These are phyloP conservation scores for Augochlorella aurata DNA, from an alignment of 2,888 invertebrate genomes.

Conservation along the genomic window DNA sequence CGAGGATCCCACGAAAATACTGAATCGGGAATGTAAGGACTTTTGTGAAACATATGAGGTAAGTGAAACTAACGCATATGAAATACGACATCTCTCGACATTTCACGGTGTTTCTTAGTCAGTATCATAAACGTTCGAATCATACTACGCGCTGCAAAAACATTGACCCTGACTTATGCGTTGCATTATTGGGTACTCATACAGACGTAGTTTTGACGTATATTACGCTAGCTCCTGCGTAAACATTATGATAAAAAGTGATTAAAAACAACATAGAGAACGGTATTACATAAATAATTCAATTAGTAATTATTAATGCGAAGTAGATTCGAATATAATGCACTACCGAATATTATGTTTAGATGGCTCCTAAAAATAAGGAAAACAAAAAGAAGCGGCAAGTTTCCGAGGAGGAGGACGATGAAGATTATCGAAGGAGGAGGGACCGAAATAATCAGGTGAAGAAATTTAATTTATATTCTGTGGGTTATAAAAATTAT, in stretches of 20 bases:
- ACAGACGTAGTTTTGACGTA: slow-evolving; percentile 14
- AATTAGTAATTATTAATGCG: background rate
- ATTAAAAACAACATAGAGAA: slow-evolving; percentile 2
- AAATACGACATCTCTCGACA: slow-evolving; percentile 20
- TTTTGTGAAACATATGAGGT: slow-evolving; percentile 32
- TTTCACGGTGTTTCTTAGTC: slow-evolving; percentile 5
- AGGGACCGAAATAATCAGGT: slow-evolving; percentile 92
- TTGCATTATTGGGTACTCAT: slow-evolving; percentile 20
- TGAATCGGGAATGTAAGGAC: slow-evolving; percentile 16
- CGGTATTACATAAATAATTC: slow-evolving; percentile 7
- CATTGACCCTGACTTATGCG: slow-evolving; percentile 62
- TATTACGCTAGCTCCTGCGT: background rate
- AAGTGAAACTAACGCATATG: slow-evolving; percentile 36
- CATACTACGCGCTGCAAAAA: slow-evolving; percentile 59
- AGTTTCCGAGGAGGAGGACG: slow-evolving; percentile 85
- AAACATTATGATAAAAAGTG: slow-evolving; percentile 24
- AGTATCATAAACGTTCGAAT: slow-evolving; percentile 38
- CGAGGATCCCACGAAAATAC: slow-evolving; percentile 4
- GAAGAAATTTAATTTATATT: slow-evolving; percentile 40
- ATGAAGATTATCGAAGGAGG: slow-evolving; percentile 88
- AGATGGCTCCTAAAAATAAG: slow-evolving; percentile 80
- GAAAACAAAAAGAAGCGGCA: slow-evolving; percentile 75
- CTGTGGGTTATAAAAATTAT: background rate
- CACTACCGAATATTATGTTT: slow-evolving; percentile 36
- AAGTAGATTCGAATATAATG: background rate